Percentiles rank a stretch among this genome's conserved stretches.
Conservation (phyloP, 2,797 vertebrate genomes). For the Gobio occitaniae region DNA sequence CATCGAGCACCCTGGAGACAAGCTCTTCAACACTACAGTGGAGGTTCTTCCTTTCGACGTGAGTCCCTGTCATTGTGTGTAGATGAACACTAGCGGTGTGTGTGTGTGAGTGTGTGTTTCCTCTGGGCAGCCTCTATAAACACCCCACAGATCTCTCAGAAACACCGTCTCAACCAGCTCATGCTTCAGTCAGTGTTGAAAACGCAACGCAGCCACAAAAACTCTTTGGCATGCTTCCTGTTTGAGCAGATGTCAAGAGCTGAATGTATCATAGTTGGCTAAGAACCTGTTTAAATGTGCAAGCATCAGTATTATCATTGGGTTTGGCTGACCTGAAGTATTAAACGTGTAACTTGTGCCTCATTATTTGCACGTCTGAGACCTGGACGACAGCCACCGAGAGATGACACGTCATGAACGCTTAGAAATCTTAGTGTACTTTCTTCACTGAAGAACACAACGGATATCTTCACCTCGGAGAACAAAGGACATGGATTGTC, state of each 20-base stretch:
- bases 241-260: background rate
- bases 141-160: constrained; percentile 27
- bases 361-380: background rate
- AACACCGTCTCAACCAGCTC: background rate
- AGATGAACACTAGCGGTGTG: background rate
- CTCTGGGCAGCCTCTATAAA: constrained; percentile 6
- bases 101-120: background rate
- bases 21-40: constrained; percentile 96
- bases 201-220: background rate
- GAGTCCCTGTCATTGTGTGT: constrained; percentile 70
- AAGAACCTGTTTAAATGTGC: background rate
- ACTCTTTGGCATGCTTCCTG: background rate
- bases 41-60: constrained; percentile 96
- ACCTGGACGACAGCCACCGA: too few relatives aligned
- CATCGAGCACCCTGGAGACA: constrained; percentile 97
- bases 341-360: background rate
- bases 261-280: background rate
- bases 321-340: background rate
- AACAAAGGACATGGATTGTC: too few relatives aligned
- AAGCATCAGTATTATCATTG: background rate
- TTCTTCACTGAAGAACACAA: background rate
- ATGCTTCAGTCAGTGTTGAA: background rate
- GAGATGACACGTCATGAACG: background rate
- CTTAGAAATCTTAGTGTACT: background rate
- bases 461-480: too few relatives aligned